Conservation (phyloP, 2,888 invertebrate genomes). For the Mythimna pallens region DNA sequence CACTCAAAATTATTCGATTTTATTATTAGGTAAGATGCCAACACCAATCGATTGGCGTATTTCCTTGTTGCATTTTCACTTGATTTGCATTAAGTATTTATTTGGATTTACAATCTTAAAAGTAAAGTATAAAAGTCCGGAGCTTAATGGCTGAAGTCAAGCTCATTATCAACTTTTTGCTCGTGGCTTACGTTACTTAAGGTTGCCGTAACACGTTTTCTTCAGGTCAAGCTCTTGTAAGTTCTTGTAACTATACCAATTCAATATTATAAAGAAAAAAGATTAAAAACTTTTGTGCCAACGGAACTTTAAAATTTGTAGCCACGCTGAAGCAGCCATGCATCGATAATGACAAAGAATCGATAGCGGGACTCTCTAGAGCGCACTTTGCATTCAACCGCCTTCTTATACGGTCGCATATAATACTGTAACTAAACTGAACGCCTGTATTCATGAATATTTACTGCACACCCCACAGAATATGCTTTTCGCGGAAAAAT, state of each 20-base stretch:
- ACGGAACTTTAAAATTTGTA: slow-evolving; percentile 36
- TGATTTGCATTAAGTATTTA: too few species aligned
- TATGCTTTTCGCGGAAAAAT: slow-evolving; percentile 64
- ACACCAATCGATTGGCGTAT: neutral
- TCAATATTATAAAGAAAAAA: neutral
- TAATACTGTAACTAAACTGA: slow-evolving; percentile 70
- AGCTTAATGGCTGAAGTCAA: neutral
- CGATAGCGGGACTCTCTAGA: slow-evolving; percentile 65
- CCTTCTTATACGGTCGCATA: slow-evolving; percentile 72
- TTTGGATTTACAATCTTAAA: too few species aligned
- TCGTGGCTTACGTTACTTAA: neutral
- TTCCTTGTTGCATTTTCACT: too few species aligned
- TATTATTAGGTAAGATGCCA: neutral
- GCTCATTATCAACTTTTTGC: neutral
- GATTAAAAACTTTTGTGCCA: slow-evolving; percentile 10
- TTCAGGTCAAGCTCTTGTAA: neutral
- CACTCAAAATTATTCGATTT: too few species aligned
- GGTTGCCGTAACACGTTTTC: neutral
- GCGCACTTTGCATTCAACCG: slow-evolving; percentile 75
- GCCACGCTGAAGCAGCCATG: slow-evolving; percentile 51
- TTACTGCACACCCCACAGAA: slow-evolving; percentile 69
- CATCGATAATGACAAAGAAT: slow-evolving; percentile 70
- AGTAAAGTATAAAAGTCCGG: neutral
- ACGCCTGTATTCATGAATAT: slow-evolving; percentile 75
- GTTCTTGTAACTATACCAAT: neutral